Base-by-base conservation (phyloP, 2,888 invertebrate species). In the Megalurothrips usitatus region DNA sequence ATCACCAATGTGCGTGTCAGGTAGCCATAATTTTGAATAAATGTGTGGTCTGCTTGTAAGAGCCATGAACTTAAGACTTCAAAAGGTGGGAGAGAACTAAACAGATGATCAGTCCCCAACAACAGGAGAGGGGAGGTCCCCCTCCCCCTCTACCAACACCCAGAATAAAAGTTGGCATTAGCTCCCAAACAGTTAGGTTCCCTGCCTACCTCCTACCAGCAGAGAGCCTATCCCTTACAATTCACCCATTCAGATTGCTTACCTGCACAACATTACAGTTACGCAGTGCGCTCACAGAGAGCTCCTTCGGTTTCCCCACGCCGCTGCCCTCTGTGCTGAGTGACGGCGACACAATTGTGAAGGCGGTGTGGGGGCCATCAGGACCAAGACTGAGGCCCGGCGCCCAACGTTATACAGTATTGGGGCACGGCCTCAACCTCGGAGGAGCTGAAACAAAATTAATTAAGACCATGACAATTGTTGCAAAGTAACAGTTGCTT, bases 321-420 rank as follows among this genome's bases (percentile, higher is more conserved):
- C 91, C 91, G 91, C 89, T 91, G 91, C 91, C 91, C 91, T 91
- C 91, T 91, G 91, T 89, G 90, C 89, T 89, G 88, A 86, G 85
- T 86, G 87, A 87, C 84, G 85, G 85, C 85, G 83, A 83, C 82
- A 83, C 83, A 82, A 87, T 87, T 87, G 88, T 87, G 83, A 88
- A 87, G 86, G 92, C 92, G 91, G 92, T 92, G 91, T 93, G 95
- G 94, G 97, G 96, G 92, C 93, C 97, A 97, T 98, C 98, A 98
- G 97, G 97, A 98, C 95, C 97, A 97, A 96, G 95, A 97, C 97
- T 95, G 97, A 97, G 97, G 97, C 97, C 97, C 97, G 92, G 96
- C 94, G 89, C 96, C 97, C 94, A 97, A 95, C 94, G 96, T 90
- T 89, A 91, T 90, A 88, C 89, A 89, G 86, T 89, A 90, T 85